Evolutionary conservation across 2,113 vertebrate species (phyloP).

Genomic region (Damaliscus lunatus): DNA sequence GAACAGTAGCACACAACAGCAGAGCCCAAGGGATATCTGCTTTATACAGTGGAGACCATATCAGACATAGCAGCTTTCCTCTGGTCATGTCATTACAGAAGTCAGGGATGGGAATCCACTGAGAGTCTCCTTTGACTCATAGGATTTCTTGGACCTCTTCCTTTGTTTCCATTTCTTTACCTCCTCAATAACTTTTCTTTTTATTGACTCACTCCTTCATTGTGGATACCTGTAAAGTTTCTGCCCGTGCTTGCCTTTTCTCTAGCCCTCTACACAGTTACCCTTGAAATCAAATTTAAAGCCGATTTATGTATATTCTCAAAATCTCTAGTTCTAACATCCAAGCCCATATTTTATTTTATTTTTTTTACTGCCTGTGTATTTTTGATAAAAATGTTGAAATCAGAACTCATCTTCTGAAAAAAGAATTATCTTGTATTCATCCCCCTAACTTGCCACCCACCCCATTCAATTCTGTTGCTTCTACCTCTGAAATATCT

Average conservation of each 20-base stretch:
- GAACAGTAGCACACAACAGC: background rate
- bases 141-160: background rate
- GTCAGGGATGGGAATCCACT: background rate
- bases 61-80: background rate
- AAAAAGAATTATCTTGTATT: constrained; percentile 1
- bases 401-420: background rate
- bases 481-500: background rate
- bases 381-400: background rate
- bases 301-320: background rate
- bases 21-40: background rate
- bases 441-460: background rate
- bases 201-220: background rate
- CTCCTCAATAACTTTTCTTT: background rate
- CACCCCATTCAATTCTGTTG: background rate
- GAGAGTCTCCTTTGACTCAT: background rate
- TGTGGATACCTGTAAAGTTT: background rate
- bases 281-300: background rate
- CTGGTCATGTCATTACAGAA: background rate
- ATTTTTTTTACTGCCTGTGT: background rate
- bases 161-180: background rate
- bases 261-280: background rate
- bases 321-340: background rate
- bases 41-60: background rate
- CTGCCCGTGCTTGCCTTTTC: background rate
- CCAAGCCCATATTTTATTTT: background rate